phyloP scores from a whole-genome alignment of 2,888 invertebrate genomes.

The Cataglyphis cursor region DNA sequence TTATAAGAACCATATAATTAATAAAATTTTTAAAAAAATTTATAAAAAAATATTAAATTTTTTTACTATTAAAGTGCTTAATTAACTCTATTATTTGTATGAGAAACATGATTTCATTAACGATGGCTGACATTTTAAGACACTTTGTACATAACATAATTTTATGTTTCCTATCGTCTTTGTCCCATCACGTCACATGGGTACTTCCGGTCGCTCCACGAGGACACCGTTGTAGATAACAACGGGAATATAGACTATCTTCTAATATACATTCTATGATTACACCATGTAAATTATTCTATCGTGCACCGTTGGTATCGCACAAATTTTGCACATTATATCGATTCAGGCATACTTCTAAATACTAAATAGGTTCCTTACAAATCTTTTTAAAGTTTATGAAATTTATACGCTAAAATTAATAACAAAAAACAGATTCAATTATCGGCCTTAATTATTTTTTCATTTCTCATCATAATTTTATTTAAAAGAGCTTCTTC shows the following conservation, averaged over 20 bases:
- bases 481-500: background rate
- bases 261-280: conserved; percentile 63
- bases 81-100: too few species aligned
- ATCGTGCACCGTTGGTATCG: conserved; percentile 40
- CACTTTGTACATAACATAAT: conserved; percentile 18
- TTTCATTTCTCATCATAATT: background rate
- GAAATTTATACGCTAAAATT: background rate
- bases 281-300: conserved; percentile 60
- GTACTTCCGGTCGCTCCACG: conserved; percentile 62
- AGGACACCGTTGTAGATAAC: conserved; percentile 63
- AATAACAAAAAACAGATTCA: background rate
- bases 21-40: too few species aligned
- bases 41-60: background rate
- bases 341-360: background rate
- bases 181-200: conserved; percentile 56
- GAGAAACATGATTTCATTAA: background rate
- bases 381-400: background rate
- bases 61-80: background rate
- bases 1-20: background rate
- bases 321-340: conserved; percentile 10
- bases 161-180: conserved; percentile 46
- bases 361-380: background rate
- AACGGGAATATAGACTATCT: conserved; percentile 57
- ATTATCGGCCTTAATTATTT: background rate
- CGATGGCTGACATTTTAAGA: background rate